Conservation (phyloP, 2,113 vertebrate species). For the Corythornis cristatus region DNA sequence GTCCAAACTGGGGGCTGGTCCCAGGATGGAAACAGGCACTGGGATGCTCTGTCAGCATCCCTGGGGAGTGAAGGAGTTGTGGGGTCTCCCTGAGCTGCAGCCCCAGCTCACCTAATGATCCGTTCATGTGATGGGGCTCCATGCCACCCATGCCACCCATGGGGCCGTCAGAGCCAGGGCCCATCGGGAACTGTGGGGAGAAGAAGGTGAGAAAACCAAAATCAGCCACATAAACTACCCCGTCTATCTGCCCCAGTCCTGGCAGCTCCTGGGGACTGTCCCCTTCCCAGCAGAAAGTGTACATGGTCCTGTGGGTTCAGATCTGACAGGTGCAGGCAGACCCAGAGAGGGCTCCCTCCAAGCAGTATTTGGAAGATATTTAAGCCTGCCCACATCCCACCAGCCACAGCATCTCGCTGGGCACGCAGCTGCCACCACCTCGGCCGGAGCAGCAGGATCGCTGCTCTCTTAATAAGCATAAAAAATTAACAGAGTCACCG, state of each 20-base stretch:
- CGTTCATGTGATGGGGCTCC: slow-evolving; percentile 99
- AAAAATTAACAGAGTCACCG: slow-evolving; percentile 58
- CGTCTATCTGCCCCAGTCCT: accelerated
- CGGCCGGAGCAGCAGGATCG: not conserved
- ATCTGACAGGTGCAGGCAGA: not conserved
- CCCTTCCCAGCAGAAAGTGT: not conserved
- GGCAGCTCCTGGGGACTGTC: not conserved
- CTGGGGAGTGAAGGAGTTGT: accelerated
- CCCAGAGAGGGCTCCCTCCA: not conserved
- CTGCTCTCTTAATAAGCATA: slow-evolving; percentile 11
- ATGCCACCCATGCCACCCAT: slow-evolving; percentile 98
- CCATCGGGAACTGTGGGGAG: slow-evolving; percentile 90
- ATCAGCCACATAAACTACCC: not conserved
- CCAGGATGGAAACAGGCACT: not conserved
- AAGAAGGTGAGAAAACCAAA: not conserved
- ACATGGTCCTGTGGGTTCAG: accelerated
- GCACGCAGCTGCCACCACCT: not conserved
- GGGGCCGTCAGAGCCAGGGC: slow-evolving; percentile 95
- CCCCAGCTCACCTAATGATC: slow-evolving; percentile 82
- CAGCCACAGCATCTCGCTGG: not conserved
- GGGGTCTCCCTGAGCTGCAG: accelerated
- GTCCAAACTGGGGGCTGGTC: accelerated
- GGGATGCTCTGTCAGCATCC: not conserved
- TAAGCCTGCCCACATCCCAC: not conserved
- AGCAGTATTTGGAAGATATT: not conserved